These are phyloP conservation scores for Heliocidaris erythrogramma DNA, from an alignment of 35 echinoderm and acorn worm genomes.

Conservation along the genomic window DNA sequence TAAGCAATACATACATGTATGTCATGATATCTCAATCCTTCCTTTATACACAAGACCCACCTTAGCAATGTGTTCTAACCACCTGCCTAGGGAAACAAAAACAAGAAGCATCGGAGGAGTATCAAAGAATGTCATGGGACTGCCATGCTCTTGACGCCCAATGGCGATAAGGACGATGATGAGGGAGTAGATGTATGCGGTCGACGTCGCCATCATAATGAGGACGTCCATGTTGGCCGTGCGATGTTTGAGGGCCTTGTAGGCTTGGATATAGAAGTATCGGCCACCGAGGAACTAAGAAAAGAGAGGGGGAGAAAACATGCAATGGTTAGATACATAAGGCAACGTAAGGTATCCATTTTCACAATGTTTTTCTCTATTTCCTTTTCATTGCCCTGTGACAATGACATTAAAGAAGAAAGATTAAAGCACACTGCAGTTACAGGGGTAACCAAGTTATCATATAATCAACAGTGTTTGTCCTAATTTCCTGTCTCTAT, in stretches of 20 bases:
- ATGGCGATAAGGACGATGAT: constrained; percentile 72
- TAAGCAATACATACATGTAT: too few relatives aligned
- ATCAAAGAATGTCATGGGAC: constrained; percentile 98
- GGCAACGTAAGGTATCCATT: background rate
- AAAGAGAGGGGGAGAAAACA: background rate
- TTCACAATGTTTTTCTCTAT: background rate
- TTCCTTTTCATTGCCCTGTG: too few relatives aligned
- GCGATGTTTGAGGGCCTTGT: constrained; percentile 84
- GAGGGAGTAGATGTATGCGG: constrained; percentile 89
- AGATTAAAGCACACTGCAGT: too few relatives aligned
- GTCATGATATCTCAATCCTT: too few relatives aligned
- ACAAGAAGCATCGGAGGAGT: constrained; percentile 95
- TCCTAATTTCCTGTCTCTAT: too few relatives aligned
- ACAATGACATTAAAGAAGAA: too few relatives aligned
- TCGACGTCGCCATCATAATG: constrained; percentile 94
- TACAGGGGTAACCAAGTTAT: too few relatives aligned
- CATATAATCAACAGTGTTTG: too few relatives aligned
- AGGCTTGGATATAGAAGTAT: constrained; percentile 94
- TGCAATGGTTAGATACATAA: too few relatives aligned
- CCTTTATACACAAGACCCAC: constrained; percentile 44
- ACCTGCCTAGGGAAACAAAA: constrained; percentile 89
- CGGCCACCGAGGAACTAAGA: constrained; percentile 83
- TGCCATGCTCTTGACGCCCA: constrained; percentile 45
- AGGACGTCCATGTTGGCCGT: constrained; percentile 95
- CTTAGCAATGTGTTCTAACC: constrained; percentile 95